phyloP scores from a whole-genome alignment of 2,113 vertebrate species.

The Lanius ludovicianus region DNA sequence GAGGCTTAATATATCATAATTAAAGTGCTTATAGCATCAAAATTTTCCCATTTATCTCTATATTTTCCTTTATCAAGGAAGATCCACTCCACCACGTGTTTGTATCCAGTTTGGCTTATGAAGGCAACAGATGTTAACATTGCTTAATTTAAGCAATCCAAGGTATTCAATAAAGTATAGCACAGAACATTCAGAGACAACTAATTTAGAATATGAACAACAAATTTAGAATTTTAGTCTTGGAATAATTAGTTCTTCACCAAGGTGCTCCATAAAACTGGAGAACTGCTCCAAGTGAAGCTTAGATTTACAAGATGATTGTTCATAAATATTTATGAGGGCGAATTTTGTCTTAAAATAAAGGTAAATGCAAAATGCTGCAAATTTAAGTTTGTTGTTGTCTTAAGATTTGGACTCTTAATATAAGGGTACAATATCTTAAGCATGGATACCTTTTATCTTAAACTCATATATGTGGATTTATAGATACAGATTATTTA shows the following conservation, averaged over 20 bases:
- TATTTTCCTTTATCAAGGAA: not conserved
- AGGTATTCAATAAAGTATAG: not conserved
- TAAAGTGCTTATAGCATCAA: not conserved
- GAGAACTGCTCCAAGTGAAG: not conserved
- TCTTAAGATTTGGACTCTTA: not conserved
- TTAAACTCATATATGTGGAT: not conserved
- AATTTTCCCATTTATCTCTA: not conserved
- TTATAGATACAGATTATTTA: not conserved
- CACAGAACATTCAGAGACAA: not conserved
- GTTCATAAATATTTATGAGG: not conserved
- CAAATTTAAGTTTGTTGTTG: not conserved
- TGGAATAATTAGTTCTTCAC: not conserved
- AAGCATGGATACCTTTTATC: not conserved
- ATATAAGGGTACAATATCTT: not conserved
- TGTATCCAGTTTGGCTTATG: not conserved
- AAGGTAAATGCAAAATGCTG: not conserved
- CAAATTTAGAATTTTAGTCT: not conserved
- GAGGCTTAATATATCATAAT: not conserved
- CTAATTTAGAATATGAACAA: not conserved
- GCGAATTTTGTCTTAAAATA: not conserved
- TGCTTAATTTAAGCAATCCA: not conserved
- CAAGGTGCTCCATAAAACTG: not conserved
- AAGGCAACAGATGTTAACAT: not conserved
- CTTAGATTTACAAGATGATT: not conserved
- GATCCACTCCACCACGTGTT: not conserved